Base-by-base conservation (phyloP, 2,113 vertebrate genomes). In the Phocoena sinus region DNA sequence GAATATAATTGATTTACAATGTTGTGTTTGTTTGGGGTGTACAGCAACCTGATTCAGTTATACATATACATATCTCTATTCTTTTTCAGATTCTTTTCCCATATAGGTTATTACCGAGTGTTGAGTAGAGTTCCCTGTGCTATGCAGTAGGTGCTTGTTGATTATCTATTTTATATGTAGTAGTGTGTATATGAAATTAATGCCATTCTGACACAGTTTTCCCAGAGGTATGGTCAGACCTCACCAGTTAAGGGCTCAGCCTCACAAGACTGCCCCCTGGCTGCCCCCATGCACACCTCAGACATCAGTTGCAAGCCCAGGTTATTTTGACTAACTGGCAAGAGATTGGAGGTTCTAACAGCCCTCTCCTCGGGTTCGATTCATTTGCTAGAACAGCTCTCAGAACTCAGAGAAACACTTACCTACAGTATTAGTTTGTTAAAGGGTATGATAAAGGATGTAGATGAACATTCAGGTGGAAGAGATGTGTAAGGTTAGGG, bases 341-440 rank as follows among this genome's bases (percentile, higher is more conserved):
- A 21, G 25, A 80, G 33, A 8, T 5, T 36, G 50, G 33, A 25
- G 53, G 50, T 36, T 58, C 50, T 33, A 5, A 36, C n/a, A 80
- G 7, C 77, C 20, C 2, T 50, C 77, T 80, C 12, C 23, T n/a
- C 36, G 12, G n/a, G 21, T 36, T 8, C 5, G 6, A 0, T 53
- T 80, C 10, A 80, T n/a, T 58, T 58, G 77, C 21, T 56, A 3
- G 23, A 25, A 21, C 50, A n/a, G 33, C n/a, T 58, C 21, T 14
- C 33, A 23, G 50, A 9, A 80, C 77, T 56, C 50, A 80, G 76
- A 31, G 62, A 79, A 7, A 20, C 76, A 79, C 74, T 76, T 47
- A 50, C 8, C 47, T n/a, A 13, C 10, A 3, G 23, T 79, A 8
- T 50, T 79, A 79, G 76, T 79, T 7, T 53, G 76, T 21, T 53